A percentile compares a stretch with the other conserved stretches of the same genome.
phyloP scores from a whole-genome alignment of 2,797 vertebrate species.

The Sarcophilus harrisii region DNA sequence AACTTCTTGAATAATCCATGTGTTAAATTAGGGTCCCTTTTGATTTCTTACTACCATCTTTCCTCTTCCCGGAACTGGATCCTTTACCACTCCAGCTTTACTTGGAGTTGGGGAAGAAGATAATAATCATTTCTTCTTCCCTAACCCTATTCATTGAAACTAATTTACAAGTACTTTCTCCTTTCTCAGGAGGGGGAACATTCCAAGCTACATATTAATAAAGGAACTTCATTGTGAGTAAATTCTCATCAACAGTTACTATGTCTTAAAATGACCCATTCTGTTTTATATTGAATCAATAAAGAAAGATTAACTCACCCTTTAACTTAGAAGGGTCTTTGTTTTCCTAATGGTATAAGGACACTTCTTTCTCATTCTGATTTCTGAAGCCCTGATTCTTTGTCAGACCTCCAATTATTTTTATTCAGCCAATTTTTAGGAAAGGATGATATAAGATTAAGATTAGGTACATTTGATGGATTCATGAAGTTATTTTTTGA shows the following conservation, averaged over 20 bases:
- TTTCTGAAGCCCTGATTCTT: neutral
- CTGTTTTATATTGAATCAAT: neutral
- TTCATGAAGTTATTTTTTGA: conserved; percentile 59
- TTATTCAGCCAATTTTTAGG: conserved; percentile 6
- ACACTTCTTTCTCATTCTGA: neutral
- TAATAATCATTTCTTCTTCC: neutral
- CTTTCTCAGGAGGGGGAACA: neutral
- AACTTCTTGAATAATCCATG: neutral
- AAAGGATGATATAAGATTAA: conserved; percentile 40
- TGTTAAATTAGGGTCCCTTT: neutral
- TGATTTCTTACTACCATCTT: neutral
- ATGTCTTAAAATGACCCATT: neutral
- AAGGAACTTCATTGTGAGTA: neutral
- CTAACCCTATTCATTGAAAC: neutral
- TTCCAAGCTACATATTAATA: neutral
- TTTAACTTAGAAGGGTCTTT: neutral
- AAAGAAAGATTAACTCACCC: neutral
- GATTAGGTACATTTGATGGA: conserved; percentile 58
- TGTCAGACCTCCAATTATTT: conserved; percentile 33
- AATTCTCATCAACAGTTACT: neutral
- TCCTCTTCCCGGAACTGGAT: neutral
- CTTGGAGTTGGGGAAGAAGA: neutral
- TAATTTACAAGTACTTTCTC: neutral
- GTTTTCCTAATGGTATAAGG: neutral
- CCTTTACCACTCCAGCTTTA: neutral